Evolutionary conservation across 2,113 vertebrate genomes (phyloP), one percentile per base, ranked within the genome.

Genomic region (Tretioscincus oriximinensis): DNA sequence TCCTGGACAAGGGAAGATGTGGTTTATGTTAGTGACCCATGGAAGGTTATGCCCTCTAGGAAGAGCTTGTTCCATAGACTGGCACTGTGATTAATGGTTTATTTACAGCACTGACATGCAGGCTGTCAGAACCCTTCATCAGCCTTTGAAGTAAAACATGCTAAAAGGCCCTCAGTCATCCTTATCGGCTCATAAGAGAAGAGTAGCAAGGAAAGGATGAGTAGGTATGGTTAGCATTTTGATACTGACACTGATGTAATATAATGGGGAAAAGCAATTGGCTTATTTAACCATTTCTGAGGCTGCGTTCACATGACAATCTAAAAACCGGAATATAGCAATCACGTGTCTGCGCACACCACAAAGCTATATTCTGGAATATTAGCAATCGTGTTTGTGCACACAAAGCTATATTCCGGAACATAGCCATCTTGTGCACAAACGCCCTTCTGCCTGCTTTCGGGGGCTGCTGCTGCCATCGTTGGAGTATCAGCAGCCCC

Each of bases 121-220:
- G 93, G 86, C 93, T 96, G 95, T 96, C 94, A 96, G 91, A 91
- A 92, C 88, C 93, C 92, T 93, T 90, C 94, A 91, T 88, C 85
- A 90, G 92, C 86, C 95, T 96, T 96, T 96, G 95, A 96, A 96
- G 95, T 95, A 94, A 96, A 96, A 95, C 95, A 96, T 91, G 94
- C 95, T 80, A 31, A 92, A 94, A 93, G 92, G 93, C 92, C 92
- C 88, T 91, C 76, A 86, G 93, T 94, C 84, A 35, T 92, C 94
- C 91, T 95, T 95, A 95, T 95, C 95, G 92, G 85, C 88, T 90
- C 69, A 54, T 85, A 90, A 86, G 92, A 89, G 90, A 93, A 90
- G 88, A 94, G 90, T 92, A 88, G 90, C 89, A 92, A 93, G 87
- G 88, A 78, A 91, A 76, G 89, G 88, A 89, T 20, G 4, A 78